Base-by-base conservation (phyloP, 2,888 invertebrate genomes). In the Caenorhabditis sp. region DNA sequence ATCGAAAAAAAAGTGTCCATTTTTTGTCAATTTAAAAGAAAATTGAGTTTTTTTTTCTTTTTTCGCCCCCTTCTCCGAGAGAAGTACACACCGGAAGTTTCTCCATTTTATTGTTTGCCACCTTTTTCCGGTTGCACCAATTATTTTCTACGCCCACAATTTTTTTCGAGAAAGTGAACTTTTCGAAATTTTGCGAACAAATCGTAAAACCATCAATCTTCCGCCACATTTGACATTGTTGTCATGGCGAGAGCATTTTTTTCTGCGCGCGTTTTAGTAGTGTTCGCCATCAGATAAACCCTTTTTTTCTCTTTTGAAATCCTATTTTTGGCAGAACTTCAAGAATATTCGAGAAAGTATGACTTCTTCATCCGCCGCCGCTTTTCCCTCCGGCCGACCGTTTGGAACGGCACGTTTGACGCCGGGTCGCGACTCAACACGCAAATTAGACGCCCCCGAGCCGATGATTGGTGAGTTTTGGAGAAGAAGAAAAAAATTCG, bases 341-440 rank as follows among this genome's bases (percentile, higher is more conserved):
- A 43, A 43, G 17, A 43, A 43, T 3, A 31, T 31, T 31, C 31
- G 31, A 31, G 31, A 4, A 31, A 31, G 31, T 31, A 43, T 43
- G 43, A 43, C 43, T 10, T 43, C 43, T 3, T 17, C 43, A 10
- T 43, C 43, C 5, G 6, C 43, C 3, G 17, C 43, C 17, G 17
- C 17, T 43, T 10, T 43, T 14, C 43, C 43, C 2, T 17, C 43
- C 3, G 43, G 43, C 24, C 68, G 73, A 43, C 73, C 65, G 6
- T 73, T 73, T 27, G 73, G 73, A 50, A 73, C 73, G 17, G 73
- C 73, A 19, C 54, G 73, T 6, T 49, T 73, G 21, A 73, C 73
- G 10, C 68, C 73, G 12, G 73, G 73, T 36, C 54, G 73, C 36
- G 17, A 43, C 14, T 8, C 62, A 21, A 26, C 19, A 51, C n/a